Base-by-base conservation (phyloP, 2,888 invertebrate genomes). In the Hypselothyrea guttata region DNA sequence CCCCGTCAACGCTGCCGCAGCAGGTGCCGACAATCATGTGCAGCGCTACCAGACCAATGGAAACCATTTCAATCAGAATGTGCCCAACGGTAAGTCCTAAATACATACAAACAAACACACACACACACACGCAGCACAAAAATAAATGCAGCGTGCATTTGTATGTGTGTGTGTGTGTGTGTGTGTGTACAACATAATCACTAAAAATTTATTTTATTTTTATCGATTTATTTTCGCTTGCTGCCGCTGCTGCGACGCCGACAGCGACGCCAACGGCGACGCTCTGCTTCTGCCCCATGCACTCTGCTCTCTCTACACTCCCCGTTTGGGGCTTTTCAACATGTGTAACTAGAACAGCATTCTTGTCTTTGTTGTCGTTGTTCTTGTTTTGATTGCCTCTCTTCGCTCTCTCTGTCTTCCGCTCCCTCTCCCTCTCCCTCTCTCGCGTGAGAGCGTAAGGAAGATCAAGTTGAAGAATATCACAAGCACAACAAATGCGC, bases 41-140 rank as follows among this genome's bases (percentile, higher is more conserved):
- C 90, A 90, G 69, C 89, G 90, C 64, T 90, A 90, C 86, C 90
- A 90, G 73, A 89, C 89, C 68, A 90, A 90, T 84, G 89, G 89
- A 74, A 90, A 90, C 86, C 90, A 90, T 75, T 90, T 90, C 74
- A 89, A 90, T 79, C 90, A 90, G 81, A 90, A 89, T 87, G 85
- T 87, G 55, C 87, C 89, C 72, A 87, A 89, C 79, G 89, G 90
- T 90, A 87, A 88, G 90, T 88, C 12, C 18, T 44, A 33, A 16
- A 30, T 12, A 13, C 9, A 11, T 31, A 7, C 31, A 47, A 28
- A 46, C 15, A 27, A 22, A 51, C 33, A 22, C 15, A 51, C 13
- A 53, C 27, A 8, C 11, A 15, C 30, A 13, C n/a, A n/a, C n/a
- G n/a, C n/a, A 41, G 27, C 16, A 40, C 38, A 34, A 16, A 47